These are phyloP conservation scores for Branchipolynoe longqiensis DNA, from an alignment of 2,888 invertebrate species.

Conservation along the genomic window DNA sequence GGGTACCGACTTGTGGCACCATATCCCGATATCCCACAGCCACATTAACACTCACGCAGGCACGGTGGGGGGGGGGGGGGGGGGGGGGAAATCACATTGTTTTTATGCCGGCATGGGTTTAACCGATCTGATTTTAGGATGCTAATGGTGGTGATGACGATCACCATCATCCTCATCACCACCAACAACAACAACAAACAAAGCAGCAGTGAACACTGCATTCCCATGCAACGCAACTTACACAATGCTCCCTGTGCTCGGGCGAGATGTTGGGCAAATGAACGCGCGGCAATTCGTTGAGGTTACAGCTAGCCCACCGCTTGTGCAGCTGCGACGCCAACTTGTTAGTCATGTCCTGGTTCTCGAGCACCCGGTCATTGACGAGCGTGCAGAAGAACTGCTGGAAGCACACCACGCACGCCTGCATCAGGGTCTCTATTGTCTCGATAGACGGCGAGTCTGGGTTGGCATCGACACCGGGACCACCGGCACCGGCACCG, in stretches of 20 bases:
- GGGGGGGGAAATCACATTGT: no score
- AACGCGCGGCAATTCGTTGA: not conserved
- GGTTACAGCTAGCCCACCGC: not conserved
- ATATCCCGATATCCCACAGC: no score
- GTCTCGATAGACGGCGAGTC: not conserved
- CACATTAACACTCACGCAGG: no score
- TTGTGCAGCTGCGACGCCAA: constrained; percentile 22
- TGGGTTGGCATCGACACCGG: not conserved
- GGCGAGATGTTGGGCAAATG: constrained; percentile 12
- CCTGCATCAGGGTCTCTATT: constrained; percentile 75
- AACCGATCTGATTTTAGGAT: no score
- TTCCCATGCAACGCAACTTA: no score
- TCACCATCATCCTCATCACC: no score
- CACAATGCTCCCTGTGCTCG: not conserved
- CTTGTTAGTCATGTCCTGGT: constrained; percentile 23
- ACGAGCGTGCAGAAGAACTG: constrained; percentile 79
- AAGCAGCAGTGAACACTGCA: no score
- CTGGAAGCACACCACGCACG: constrained; percentile 80
- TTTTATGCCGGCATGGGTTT: no score
- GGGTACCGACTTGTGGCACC: no score
- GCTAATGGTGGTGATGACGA: no score
- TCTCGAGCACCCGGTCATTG: not conserved
- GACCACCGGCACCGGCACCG: not conserved
- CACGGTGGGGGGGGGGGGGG: no score
- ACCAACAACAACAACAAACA: no score